A percentile compares a stretch with the other conserved stretches of the same genome.
These are phyloP conservation scores for Glaucopsyche alexis DNA, from an alignment of 2,888 invertebrate genomes.

Conservation along the genomic window DNA sequence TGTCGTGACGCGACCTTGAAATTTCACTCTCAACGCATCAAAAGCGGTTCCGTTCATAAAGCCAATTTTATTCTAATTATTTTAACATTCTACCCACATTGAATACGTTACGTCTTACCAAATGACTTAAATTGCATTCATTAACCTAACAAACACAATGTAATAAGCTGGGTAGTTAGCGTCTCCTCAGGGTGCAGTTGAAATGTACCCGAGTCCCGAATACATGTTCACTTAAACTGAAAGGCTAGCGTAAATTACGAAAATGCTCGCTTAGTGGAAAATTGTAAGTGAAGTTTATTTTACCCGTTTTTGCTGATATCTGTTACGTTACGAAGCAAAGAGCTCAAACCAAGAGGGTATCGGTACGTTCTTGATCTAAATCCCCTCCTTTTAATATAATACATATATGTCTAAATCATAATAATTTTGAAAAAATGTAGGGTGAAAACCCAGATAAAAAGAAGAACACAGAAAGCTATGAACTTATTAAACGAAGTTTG, in stretches of 20 bases:
- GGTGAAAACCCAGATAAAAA: too few relatives aligned
- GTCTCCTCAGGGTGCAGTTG: slow-evolving; percentile 7
- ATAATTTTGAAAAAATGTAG: too few relatives aligned
- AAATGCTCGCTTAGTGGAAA: not conserved
- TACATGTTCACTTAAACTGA: slow-evolving; percentile 16
- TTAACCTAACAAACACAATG: slow-evolving; percentile 17
- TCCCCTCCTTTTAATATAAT: too few relatives aligned
- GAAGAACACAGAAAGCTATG: too few relatives aligned
- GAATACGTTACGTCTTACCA: not conserved
- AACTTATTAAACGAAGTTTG: too few relatives aligned
- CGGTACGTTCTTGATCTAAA: too few relatives aligned
- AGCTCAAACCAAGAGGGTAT: not conserved
- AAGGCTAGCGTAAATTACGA: slow-evolving; percentile 3
- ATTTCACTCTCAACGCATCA: too few relatives aligned
- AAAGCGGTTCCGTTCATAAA: too few relatives aligned
- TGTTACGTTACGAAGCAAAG: not conserved
- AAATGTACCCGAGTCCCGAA: not conserved
- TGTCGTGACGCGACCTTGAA: too few relatives aligned
- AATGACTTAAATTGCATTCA: slow-evolving; percentile 5
- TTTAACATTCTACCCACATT: not conserved
- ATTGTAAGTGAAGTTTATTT: not conserved
- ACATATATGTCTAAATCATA: too few relatives aligned
- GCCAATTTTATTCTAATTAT: too few relatives aligned
- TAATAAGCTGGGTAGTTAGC: not conserved
- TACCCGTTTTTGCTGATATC: not conserved